A percentile compares a stretch with the other conserved stretches of the same genome.
Evolutionary conservation across 2,113 vertebrate genomes (phyloP).

Genomic region (Anguilla rostrata): DNA sequence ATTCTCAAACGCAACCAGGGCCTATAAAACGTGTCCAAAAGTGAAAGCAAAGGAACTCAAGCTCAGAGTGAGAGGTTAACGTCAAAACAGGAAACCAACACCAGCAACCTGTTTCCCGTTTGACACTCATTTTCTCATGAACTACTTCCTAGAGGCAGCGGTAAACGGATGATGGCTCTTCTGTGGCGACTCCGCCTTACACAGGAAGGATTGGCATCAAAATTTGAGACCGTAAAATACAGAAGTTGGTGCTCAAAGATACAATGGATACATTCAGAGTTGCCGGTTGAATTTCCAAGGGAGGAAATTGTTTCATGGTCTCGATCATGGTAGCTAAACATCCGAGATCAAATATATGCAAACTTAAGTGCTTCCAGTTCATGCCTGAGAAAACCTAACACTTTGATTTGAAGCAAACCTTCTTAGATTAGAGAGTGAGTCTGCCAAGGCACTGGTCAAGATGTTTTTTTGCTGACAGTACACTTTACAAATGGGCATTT

Average conservation of each 20-base stretch:
- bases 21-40: neutral
- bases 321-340: neutral
- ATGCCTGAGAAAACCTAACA: neutral
- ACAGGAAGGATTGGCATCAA: neutral
- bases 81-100: conserved; percentile 34
- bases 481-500: too few species aligned
- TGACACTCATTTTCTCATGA: neutral
- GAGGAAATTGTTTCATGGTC: neutral
- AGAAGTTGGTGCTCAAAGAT: neutral
- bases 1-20: too few species aligned
- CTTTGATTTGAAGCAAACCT: too few species aligned
- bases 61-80: neutral
- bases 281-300: neutral
- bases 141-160: neutral
- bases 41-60: neutral
- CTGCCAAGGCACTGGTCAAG: too few species aligned
- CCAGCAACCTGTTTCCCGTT: conserved; percentile 28
- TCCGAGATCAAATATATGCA: neutral
- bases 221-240: neutral
- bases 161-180: neutral
- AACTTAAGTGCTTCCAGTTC: neutral
- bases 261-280: neutral
- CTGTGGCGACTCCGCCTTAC: neutral
- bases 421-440: too few species aligned
- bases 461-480: too few species aligned